These are phyloP conservation scores for Drosophila sp. DNA, from an alignment of 1,140 invertebrate genomes.

Conservation along the genomic window DNA sequence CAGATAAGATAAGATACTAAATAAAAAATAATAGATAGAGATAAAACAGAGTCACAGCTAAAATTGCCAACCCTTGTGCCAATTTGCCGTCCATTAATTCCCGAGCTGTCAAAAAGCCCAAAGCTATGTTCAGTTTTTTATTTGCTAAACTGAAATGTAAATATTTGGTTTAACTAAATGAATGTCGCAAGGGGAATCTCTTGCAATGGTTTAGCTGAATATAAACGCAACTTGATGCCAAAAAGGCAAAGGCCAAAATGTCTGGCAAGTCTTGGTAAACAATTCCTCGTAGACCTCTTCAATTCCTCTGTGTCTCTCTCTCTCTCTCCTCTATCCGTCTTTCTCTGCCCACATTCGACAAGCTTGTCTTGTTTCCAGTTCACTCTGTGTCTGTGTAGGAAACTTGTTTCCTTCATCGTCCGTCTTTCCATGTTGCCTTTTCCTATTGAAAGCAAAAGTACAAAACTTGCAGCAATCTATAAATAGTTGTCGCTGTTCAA, in stretches of 20 bases:
- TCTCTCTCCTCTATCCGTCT: not conserved
- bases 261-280: slow-evolving; percentile 22
- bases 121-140: slow-evolving; percentile 27
- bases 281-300: too few species aligned
- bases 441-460: slow-evolving; percentile 63
- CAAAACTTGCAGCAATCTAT: slow-evolving; percentile 46
- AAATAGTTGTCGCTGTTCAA: slow-evolving; percentile 46
- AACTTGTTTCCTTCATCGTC: slow-evolving; percentile 29
- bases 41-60: slow-evolving; percentile 6
- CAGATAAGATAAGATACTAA: slow-evolving; percentile 58
- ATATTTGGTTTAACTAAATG: slow-evolving; percentile 16
- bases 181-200: not conserved
- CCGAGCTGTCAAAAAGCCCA: not conserved
- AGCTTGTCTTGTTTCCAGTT: not conserved
- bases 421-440: slow-evolving; percentile 22
- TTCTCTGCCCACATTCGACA: not conserved
- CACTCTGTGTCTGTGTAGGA: not conserved
- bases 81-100: slow-evolving; percentile 39
- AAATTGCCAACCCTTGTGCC: slow-evolving; percentile 38
- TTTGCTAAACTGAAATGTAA: slow-evolving; percentile 18
- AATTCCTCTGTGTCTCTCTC: not conserved
- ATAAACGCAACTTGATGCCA: slow-evolving; percentile 12
- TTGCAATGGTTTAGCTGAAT: not conserved
- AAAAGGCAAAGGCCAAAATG: slow-evolving; percentile 32
- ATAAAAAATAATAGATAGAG: not conserved